Evolutionary conservation across 2,888 invertebrate genomes (phyloP).

Genomic region (Gymnoscelis rufifasciata): DNA sequence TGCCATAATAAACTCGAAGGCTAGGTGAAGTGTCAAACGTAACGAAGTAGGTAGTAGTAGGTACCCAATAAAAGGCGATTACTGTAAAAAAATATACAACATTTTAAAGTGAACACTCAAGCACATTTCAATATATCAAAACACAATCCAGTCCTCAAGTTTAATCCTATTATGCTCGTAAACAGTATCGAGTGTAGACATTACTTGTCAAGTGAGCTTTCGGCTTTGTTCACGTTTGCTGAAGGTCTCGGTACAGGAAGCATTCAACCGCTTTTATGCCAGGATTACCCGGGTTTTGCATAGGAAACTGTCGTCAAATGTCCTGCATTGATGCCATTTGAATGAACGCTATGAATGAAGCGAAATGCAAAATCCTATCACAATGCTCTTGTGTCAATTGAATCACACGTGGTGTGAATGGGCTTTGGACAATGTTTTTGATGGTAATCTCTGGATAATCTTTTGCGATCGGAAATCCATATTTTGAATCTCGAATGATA

Average conservation of each 20-base stretch:
- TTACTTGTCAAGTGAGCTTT: conserved; percentile 68
- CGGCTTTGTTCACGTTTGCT: conserved; percentile 48
- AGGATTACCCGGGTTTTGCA: conserved; percentile 75
- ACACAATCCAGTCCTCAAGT: conserved; percentile 52
- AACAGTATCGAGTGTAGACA: conserved; percentile 59
- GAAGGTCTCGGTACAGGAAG: conserved; percentile 52
- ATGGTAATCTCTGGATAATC: conserved; percentile 52
- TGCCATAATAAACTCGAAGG: no score
- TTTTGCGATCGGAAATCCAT: conserved; percentile 31
- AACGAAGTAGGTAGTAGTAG: neutral
- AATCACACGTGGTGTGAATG: conserved; percentile 69
- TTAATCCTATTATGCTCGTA: conserved; percentile 72
- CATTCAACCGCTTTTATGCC: conserved; percentile 69
- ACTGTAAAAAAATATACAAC: conserved; percentile 20
- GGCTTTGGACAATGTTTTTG: conserved; percentile 59
- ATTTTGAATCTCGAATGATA: conserved; percentile 13
- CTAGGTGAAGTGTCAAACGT: no score
- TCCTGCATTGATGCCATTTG: conserved; percentile 51
- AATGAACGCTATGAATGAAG: conserved; percentile 52
- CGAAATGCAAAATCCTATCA: conserved; percentile 50
- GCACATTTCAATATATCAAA: conserved; percentile 45
- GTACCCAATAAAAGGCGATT: neutral
- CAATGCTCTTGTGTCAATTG: conserved; percentile 57
- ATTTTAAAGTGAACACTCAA: conserved; percentile 38
- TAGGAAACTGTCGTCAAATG: conserved; percentile 73